Conservation (phyloP, 2,888 invertebrate genomes). For the Cheilosia pagana region DNA sequence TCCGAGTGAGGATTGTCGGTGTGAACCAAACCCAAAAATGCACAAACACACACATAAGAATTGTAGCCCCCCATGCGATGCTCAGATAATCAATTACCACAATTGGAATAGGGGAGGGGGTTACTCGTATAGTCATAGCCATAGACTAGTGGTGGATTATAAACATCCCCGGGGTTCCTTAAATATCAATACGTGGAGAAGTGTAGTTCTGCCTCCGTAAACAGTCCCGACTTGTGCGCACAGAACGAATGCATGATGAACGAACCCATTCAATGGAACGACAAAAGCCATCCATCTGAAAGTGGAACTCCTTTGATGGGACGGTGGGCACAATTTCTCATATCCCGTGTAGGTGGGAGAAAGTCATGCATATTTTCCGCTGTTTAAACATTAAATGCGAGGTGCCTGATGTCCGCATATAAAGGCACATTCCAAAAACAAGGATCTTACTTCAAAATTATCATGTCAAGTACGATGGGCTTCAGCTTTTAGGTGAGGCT, state of each 20-base stretch:
- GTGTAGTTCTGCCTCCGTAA: conserved; percentile 9
- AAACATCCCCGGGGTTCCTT: conserved; percentile 49
- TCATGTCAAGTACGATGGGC: conserved; percentile 48
- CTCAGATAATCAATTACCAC: conserved; percentile 57
- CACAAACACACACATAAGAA: conserved; percentile 2
- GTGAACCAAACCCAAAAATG: conserved; percentile 2
- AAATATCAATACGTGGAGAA: conserved; percentile 37
- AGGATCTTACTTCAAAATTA: conserved; percentile 46
- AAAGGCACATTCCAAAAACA: conserved; percentile 22
- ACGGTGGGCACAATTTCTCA: conserved; percentile 24
- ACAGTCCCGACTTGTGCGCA: not conserved
- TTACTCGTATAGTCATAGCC: too few species aligned
- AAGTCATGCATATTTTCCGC: not conserved
- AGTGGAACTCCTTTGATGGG: conserved; percentile 31
- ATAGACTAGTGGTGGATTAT: conserved; percentile 26
- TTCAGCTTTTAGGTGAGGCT: conserved; percentile 26
- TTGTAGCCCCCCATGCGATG: conserved; percentile 13
- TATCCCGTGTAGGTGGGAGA: not conserved
- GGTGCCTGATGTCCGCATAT: not conserved
- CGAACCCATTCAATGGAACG: conserved; percentile 25
- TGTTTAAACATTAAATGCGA: conserved; percentile 10
- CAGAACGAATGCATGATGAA: conserved; percentile 29
- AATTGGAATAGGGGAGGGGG: conserved; percentile 22
- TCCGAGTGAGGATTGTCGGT: conserved; percentile 21
- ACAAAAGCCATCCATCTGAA: conserved; percentile 44